Base-by-base conservation (phyloP, 2,797 vertebrate genomes). In the Helicolenus hilgendorfi region DNA sequence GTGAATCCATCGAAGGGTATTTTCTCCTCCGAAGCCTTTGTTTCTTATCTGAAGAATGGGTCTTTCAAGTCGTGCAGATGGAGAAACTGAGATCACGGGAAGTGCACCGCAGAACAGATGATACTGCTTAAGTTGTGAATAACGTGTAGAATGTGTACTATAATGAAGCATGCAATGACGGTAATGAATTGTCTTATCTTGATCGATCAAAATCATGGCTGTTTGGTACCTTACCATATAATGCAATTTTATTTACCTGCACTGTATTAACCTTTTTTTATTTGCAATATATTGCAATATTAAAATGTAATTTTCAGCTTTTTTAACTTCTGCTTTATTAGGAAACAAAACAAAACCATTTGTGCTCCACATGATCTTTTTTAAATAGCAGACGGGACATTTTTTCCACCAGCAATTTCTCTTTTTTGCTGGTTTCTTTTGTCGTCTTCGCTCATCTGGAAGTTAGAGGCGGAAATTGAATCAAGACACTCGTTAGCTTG, bases 1-100 rank as follows among this genome's bases (percentile, higher is more conserved):
- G 91, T 62, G 70, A 91, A 93, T 92, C 85, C 65, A 86, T 89
- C n/a, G 56, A 81, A 91, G 92, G 79, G 56, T 71, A 82, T 90
- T 93, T 94, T 90, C 85, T 86, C 58, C 60, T 83, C 38, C 36
- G n/a, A 36, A 85, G 72, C 35, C 83, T 91, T 95, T 91, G 81
- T 89, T 92, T 91, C 89, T 96, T 95, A 95, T 96, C 94, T 84
- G 53, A 91, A 81, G 87, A 92, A 87, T 26, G 70, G 36, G 49
- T 90, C 88, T 94, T 91, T 96, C 85, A 95, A 92, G 87, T 83
- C 67, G 11, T 14, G 77, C 94, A 95, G 90, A 95, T 95, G 90
- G 83, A 91, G 86, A 81, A 26, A 82, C 27, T 65, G 77, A 94
- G 94, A 94, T 95, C 91, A 95, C 89, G 89, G 91, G 83, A 86